Percentiles rank a stretch among this genome's conserved stretches.
Conservation (phyloP, 1,140 invertebrate genomes). For the Tribolium castaneum region DNA sequence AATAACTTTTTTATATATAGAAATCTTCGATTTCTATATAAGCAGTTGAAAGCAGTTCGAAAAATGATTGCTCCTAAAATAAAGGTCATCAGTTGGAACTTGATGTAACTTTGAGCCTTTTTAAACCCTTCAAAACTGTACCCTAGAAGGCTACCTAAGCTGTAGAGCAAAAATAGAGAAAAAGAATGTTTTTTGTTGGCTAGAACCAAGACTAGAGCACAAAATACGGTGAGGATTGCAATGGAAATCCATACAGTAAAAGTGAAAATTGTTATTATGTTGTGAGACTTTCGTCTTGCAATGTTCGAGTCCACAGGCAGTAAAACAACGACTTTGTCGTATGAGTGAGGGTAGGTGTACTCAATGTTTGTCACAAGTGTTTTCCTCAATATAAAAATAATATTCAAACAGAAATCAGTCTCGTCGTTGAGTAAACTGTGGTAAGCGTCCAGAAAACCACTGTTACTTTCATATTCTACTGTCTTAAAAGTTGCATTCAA, state of each 20-base stretch:
- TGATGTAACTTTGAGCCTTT: neutral
- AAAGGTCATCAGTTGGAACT: neutral
- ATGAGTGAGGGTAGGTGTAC: neutral
- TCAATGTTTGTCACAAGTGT: neutral
- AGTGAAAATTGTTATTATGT: neutral
- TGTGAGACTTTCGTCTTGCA: neutral
- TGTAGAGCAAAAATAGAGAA: neutral
- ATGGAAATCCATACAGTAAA: neutral
- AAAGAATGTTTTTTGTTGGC: neutral
- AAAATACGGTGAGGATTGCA: neutral
- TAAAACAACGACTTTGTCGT: neutral
- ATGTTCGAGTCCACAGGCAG: neutral
- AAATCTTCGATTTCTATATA: too few relatives aligned
- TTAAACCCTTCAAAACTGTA: neutral
- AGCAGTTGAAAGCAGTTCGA: neutral
- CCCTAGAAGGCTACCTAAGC: neutral
- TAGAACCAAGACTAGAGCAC: neutral
- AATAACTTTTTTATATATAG: too few relatives aligned
- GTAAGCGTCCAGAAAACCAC: neutral
- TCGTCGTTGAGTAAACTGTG: neutral
- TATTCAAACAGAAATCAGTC: constrained; percentile 33
- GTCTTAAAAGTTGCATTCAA: constrained; percentile 28
- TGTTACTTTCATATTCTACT: neutral
- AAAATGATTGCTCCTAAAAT: neutral
- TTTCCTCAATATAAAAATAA: neutral